Evolutionary conservation across 92 coral and sea anemone genomes (phyloP), one percentile per base, ranked within the genome.

Genomic region (Phenganax stokvisi): DNA sequence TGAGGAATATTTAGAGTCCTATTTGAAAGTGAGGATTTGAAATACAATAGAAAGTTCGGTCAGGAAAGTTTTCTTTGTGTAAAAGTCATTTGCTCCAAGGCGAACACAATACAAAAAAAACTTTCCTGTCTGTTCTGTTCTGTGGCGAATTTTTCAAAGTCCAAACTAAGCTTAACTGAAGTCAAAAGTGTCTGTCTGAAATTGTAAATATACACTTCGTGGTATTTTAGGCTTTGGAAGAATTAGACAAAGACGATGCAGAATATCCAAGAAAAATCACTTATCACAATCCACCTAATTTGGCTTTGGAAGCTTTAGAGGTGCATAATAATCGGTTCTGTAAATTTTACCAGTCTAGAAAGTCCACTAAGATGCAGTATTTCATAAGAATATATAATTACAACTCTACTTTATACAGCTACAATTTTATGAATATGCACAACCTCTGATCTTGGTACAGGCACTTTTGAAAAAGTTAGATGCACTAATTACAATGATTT

Each of bases 211-310:
- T 71, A n/a, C 51, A 11, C 28, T 30, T 30, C 30, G 55, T 47
- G 25, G 10, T 57, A 10, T 17, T 29, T 75, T 74, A 94, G 98
- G 90, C 97, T 66, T 85, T 96, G 30, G 90, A 84, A 75, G 88
- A 89, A 76, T 84, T 94, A 51, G 92, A 94, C 69, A 92, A 92
- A 63, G 97, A 94, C 71, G 92, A 87, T 16, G 74, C 91, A 31
- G 89, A 64, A 66, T 94, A 94, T 30, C 98, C 98, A 0, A 87
- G 91, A 77, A 92, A 88, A 83, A 94, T 94, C 56, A 80, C 87
- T 12, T 94, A 90, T 77, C 92, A 92, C 85, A 88, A 86, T 74
- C 98, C 98, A 63, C 98, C 97, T 0, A 96, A 94, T 25, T 89
- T 91, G 73, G 87, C 90, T 16, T 84, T 94, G 44, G 98, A 94